These are phyloP conservation scores for Jordanella pulchra DNA, from an alignment of 2,797 vertebrate species.

Conservation along the genomic window DNA sequence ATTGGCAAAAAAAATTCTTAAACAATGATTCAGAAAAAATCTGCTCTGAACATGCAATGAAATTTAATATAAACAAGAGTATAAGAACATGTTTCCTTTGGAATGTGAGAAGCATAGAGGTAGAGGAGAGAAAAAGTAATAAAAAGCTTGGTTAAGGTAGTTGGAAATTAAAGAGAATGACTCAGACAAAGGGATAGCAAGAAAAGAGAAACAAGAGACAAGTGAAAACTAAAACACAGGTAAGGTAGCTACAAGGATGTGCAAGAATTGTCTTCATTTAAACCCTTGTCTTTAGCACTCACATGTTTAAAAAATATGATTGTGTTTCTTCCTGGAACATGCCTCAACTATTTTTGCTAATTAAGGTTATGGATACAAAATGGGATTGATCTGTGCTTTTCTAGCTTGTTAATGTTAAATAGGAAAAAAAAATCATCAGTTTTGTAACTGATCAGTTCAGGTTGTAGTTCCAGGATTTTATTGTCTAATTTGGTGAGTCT, in stretches of 20 bases:
- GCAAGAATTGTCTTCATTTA: constrained; percentile 6
- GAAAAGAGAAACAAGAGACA: not conserved
- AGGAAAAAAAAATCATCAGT: not conserved
- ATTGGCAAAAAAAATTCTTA: constrained; percentile 34
- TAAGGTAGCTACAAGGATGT: constrained; percentile 24
- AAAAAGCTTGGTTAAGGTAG: constrained; percentile 59
- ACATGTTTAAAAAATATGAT: constrained; percentile 31
- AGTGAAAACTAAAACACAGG: constrained; percentile 8
- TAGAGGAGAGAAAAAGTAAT: constrained; percentile 27
- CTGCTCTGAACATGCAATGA: constrained; percentile 66
- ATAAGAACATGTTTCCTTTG: constrained; percentile 56
- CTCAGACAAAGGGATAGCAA: constrained; percentile 17
- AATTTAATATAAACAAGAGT: constrained; percentile 72
- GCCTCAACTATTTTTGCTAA: not conserved
- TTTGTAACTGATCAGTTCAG: not conserved
- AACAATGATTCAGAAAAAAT: constrained; percentile 66
- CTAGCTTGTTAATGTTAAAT: not conserved
- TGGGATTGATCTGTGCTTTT: not conserved
- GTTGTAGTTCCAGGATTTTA: not conserved
- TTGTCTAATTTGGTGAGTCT: not conserved
- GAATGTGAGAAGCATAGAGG: constrained; percentile 35
- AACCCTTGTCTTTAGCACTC: constrained; percentile 31
- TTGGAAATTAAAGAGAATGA: constrained; percentile 42
- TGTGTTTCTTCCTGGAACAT: constrained; percentile 33
- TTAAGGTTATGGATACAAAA: not conserved